phyloP scores from a whole-genome alignment of 2,113 vertebrate species.

The Aix galericulata region DNA sequence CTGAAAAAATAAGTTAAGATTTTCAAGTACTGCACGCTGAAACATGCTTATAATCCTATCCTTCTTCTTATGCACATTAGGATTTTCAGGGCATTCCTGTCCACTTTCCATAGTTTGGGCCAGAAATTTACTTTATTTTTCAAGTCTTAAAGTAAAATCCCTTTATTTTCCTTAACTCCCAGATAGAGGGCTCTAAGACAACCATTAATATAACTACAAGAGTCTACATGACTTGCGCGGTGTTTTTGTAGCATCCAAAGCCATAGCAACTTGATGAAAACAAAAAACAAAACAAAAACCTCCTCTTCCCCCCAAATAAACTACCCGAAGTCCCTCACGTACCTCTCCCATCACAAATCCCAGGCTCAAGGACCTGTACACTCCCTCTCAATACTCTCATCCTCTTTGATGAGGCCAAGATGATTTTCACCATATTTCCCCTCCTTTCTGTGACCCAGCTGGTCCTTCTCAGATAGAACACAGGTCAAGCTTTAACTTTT shows the following conservation, averaged over 20 bases:
- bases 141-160: background rate
- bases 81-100: background rate
- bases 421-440: background rate
- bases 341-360: background rate
- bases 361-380: background rate
- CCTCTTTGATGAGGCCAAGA: background rate
- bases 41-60: background rate
- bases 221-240: background rate
- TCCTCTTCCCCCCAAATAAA: background rate
- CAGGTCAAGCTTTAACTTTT: constrained; percentile 25
- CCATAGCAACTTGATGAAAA: background rate
- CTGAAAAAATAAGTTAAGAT: background rate
- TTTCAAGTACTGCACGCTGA: background rate
- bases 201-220: background rate
- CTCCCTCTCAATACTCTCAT: background rate
- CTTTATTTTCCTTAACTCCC: background rate
- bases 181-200: background rate
- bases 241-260: background rate
- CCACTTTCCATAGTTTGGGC: background rate
- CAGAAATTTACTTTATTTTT: background rate
- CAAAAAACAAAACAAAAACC: background rate
- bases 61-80: background rate
- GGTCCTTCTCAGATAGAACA: constrained; percentile 13
- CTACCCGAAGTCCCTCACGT: rapidly evolving
- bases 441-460: background rate